Evolutionary conservation across 2,797 vertebrate genomes (phyloP), one percentile per base, ranked within the genome.

Genomic region (Staurois parvus): DNA sequence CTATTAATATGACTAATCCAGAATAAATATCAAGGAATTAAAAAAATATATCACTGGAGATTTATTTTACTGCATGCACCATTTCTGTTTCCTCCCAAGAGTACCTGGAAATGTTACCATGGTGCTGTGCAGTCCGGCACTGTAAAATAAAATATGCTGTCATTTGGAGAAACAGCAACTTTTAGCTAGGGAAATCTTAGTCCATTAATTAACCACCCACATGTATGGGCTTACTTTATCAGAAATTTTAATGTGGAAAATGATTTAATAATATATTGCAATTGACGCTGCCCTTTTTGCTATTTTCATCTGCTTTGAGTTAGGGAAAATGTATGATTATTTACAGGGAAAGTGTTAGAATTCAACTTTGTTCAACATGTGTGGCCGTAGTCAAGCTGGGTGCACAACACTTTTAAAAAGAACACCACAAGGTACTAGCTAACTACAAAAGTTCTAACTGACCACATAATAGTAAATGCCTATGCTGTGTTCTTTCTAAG

Each of bases 131-230:
- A 66, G 30, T 67, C 19, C 26, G 1, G 40, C 52, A 56, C 34
- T 42, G 72, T 74, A 85, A 85, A 85, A 81, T 79, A 59, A 81
- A 81, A 69, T 81, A 81, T 85, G 72, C 42, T 59, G 84, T 68
- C 73, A 85, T 85, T 73, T 80, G 77, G 75, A 72, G 68, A 72
- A 69, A 76, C 80, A 81, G 42, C 59, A 45, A 81, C 13, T 80
- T 59, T 81, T 80, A 75, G 13, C 70, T 76, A 81, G 59, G 52
- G 70, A 81, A 64, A 34, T 42, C 73, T 75, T 76, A 66, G 40
- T 64, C 32, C 37, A 64, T 80, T 74, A 29, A 9, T 59, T 80
- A n/a, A 59, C 62, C 84, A 85, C 84, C 72, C 84, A 76, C 84
- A 70, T 79, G 37, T 37, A 70, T 45, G 67, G 77, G n/a, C n/a